phyloP scores from a whole-genome alignment of 2,888 invertebrate genomes.

The Chaetogeoica ovagalla region DNA sequence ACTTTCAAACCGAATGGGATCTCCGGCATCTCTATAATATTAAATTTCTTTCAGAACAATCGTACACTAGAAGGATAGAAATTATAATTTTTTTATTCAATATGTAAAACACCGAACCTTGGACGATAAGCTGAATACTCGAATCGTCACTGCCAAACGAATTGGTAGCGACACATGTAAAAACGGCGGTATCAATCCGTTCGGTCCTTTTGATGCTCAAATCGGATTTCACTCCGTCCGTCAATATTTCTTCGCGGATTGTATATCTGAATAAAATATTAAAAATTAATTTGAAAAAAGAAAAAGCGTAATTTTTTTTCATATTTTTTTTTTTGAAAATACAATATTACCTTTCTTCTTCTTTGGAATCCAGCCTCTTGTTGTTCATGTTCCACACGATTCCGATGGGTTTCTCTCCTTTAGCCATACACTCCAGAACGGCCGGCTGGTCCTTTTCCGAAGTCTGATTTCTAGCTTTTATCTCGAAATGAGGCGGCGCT shows the following conservation, averaged over 20 bases:
- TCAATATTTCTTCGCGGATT: slow-evolving; percentile 77
- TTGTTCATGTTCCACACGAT: slow-evolving; percentile 95
- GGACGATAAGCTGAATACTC: slow-evolving; percentile 93
- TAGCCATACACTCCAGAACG: slow-evolving; percentile 87
- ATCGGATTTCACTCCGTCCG: slow-evolving; percentile 84
- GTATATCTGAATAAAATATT: slow-evolving; percentile 59
- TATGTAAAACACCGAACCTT: slow-evolving; percentile 65
- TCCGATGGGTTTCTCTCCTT: slow-evolving; percentile 92
- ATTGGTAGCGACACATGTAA: slow-evolving; percentile 90
- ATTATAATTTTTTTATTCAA: background rate
- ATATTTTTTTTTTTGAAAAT: background rate
- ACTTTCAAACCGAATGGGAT: slow-evolving; percentile 86
- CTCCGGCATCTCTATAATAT: slow-evolving; percentile 76
- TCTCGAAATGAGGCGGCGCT: slow-evolving; percentile 93
- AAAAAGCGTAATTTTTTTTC: background rate
- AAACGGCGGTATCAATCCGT: slow-evolving; percentile 83
- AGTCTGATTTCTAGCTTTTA: slow-evolving; percentile 88
- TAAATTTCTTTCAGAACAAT: slow-evolving; percentile 9
- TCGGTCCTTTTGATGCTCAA: slow-evolving; percentile 87
- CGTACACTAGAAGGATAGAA: too few relatives aligned
- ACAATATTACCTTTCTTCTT: slow-evolving; percentile 69
- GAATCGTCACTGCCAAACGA: slow-evolving; percentile 92
- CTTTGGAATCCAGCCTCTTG: slow-evolving; percentile 85
- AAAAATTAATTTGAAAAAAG: background rate
- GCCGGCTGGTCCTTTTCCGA: slow-evolving; percentile 88